These are phyloP conservation scores for Drosophila dunni DNA, from an alignment of 1,140 invertebrate genomes.

Conservation along the genomic window DNA sequence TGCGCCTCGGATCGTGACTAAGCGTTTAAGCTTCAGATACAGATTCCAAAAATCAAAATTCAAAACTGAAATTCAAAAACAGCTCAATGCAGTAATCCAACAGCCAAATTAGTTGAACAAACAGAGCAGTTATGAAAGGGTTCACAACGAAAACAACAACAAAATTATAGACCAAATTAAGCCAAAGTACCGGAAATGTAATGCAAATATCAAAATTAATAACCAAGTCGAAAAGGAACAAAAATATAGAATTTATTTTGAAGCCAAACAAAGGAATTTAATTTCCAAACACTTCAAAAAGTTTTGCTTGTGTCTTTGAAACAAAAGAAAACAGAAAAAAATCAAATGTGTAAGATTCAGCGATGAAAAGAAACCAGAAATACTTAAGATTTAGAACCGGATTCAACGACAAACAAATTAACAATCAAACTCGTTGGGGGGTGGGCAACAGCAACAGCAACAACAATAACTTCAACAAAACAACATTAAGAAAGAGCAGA, in stretches of 20 bases:
- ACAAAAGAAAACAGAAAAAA: not conserved
- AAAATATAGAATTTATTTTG: not conserved
- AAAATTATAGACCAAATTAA: not conserved
- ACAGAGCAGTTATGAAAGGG: slow-evolving; percentile 29
- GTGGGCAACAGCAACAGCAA: slow-evolving; percentile 51
- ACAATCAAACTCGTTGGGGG: slow-evolving; percentile 64
- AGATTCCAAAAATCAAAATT: not conserved
- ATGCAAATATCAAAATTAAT: slow-evolving; percentile 26
- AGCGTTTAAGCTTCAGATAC: slow-evolving; percentile 59
- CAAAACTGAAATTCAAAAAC: slow-evolving; percentile 16
- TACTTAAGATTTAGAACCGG: slow-evolving; percentile 69
- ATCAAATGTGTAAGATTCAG: slow-evolving; percentile 10
- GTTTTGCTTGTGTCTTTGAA: slow-evolving; percentile 38
- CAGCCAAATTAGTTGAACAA: slow-evolving; percentile 58
- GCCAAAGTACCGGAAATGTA: slow-evolving; percentile 33
- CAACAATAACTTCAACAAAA: slow-evolving; percentile 12
- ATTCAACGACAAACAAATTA: slow-evolving; percentile 74
- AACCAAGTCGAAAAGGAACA: slow-evolving; percentile 4
- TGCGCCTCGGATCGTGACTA: slow-evolving; percentile 66
- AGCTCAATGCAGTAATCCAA: slow-evolving; percentile 51
- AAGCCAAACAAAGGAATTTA: slow-evolving; percentile 64
- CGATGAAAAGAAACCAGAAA: slow-evolving; percentile 64
- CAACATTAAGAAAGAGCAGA: slow-evolving; percentile 10
- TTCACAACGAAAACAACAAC: not conserved
- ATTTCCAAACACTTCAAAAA: slow-evolving; percentile 48